phyloP scores from a whole-genome alignment of 1,140 invertebrate genomes.

The Drosophila santomea region DNA sequence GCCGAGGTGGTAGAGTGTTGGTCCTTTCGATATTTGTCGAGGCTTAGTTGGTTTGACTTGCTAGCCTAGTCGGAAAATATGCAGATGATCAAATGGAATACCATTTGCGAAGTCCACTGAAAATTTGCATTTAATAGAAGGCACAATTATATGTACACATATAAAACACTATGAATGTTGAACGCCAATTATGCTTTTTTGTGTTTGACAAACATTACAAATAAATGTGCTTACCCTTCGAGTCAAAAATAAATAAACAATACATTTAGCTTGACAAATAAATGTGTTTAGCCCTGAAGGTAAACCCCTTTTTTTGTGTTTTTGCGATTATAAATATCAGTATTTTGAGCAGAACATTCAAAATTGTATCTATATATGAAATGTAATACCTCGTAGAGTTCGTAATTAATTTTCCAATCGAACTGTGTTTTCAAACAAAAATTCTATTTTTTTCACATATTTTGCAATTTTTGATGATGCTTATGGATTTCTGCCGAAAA shows the following conservation, averaged over 20 bases:
- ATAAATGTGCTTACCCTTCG: neutral
- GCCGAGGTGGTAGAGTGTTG: neutral
- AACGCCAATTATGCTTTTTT: neutral
- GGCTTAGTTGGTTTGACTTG: constrained; percentile 15
- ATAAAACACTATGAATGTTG: neutral
- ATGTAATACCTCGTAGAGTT: too few relatives aligned
- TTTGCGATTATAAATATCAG: too few relatives aligned
- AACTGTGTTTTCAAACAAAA: too few relatives aligned
- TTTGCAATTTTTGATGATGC: too few relatives aligned
- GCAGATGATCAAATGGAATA: constrained; percentile 14
- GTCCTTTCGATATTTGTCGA: constrained; percentile 7
- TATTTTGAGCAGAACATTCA: too few relatives aligned
- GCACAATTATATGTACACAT: neutral
- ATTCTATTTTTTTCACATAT: too few relatives aligned
- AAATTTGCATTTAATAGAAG: constrained; percentile 7
- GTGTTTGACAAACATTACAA: neutral
- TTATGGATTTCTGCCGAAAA: too few relatives aligned
- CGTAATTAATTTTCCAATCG: too few relatives aligned
- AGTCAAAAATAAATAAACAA: neutral
- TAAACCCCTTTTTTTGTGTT: too few relatives aligned
- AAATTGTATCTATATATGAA: too few relatives aligned
- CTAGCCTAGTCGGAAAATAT: neutral
- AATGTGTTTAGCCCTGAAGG: too few relatives aligned
- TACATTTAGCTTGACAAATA: too few relatives aligned
- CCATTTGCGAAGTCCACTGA: neutral